Conservation (phyloP, 1,140 invertebrate genomes). For the Amphibalanus amphitrite region DNA sequence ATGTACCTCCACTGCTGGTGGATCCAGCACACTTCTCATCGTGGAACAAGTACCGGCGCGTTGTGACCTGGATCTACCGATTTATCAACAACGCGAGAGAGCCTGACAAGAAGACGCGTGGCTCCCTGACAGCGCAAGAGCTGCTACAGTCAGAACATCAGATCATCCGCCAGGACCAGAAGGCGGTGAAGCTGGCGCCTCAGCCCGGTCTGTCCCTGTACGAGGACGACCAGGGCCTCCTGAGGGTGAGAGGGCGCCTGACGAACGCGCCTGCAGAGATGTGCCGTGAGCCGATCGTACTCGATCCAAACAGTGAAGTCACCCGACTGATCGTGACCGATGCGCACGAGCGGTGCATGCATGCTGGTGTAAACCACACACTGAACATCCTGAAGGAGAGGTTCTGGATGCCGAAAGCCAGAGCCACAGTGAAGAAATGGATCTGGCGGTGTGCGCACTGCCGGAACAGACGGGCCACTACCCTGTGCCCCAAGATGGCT, state of each 20-base stretch:
- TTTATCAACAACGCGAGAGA: not conserved
- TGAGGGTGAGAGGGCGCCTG: not conserved
- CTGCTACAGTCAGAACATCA: not conserved
- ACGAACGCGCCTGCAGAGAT: not conserved
- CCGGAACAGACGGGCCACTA: not conserved
- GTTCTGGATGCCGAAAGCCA: slow-evolving; percentile 11
- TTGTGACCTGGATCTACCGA: not conserved
- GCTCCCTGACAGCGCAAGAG: not conserved
- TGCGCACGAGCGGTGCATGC: not conserved
- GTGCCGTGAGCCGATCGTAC: not conserved
- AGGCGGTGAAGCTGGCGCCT: not conserved
- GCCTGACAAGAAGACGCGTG: not conserved
- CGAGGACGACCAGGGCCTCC: not conserved
- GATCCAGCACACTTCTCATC: too few relatives aligned
- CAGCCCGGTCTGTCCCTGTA: not conserved
- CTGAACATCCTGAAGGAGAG: slow-evolving; percentile 7
- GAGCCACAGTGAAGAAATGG: not conserved
- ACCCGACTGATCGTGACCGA: not conserved
- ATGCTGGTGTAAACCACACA: slow-evolving; percentile 4
- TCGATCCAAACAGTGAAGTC: not conserved
- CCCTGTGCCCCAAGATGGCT: slow-evolving; percentile 7
- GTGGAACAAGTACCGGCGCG: not conserved
- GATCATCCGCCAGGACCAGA: not conserved
- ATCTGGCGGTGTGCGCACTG: slow-evolving; percentile 12
- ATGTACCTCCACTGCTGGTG: not conserved